Percentiles rank a stretch among this genome's conserved stretches.
These are phyloP conservation scores for Rhegmatorhina hoffmannsi DNA, from an alignment of 2,113 vertebrate species.

Conservation along the genomic window DNA sequence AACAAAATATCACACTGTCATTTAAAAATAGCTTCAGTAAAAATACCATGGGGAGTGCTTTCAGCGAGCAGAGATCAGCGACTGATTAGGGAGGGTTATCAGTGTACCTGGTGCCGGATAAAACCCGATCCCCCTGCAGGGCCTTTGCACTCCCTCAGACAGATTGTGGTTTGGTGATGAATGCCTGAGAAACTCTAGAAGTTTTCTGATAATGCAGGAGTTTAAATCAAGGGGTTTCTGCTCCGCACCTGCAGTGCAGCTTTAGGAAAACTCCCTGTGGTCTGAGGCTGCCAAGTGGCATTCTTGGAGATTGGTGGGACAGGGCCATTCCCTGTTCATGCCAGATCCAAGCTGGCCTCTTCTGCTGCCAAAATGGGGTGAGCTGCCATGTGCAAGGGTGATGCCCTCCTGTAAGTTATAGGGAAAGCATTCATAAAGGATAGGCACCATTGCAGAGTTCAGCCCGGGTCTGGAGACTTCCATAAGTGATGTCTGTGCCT, in stretches of 20 bases:
- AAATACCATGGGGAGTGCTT: neutral
- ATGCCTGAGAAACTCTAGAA: slow-evolving; percentile 23
- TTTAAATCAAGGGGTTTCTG: neutral
- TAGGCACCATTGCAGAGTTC: neutral
- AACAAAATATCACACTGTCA: slow-evolving; percentile 26
- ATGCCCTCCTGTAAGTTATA: neutral
- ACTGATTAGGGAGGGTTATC: slow-evolving; percentile 15
- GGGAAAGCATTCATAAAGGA: neutral
- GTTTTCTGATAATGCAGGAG: neutral
- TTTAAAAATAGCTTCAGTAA: slow-evolving; percentile 47
- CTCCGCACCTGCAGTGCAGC: neutral
- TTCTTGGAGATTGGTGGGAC: neutral
- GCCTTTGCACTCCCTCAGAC: accelerated
- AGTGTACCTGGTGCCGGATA: neutral
- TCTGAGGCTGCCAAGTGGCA: neutral
- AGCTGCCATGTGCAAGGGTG: neutral
- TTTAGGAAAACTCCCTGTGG: neutral
- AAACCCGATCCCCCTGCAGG: neutral
- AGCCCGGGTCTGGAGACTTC: neutral
- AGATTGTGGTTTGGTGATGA: neutral
- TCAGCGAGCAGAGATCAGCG: neutral
- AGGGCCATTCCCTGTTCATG: neutral
- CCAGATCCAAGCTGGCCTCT: neutral
- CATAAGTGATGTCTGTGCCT: neutral
- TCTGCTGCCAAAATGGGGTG: neutral